These are phyloP conservation scores for Metalampra italica DNA, from an alignment of 2,888 invertebrate genomes.

Conservation along the genomic window DNA sequence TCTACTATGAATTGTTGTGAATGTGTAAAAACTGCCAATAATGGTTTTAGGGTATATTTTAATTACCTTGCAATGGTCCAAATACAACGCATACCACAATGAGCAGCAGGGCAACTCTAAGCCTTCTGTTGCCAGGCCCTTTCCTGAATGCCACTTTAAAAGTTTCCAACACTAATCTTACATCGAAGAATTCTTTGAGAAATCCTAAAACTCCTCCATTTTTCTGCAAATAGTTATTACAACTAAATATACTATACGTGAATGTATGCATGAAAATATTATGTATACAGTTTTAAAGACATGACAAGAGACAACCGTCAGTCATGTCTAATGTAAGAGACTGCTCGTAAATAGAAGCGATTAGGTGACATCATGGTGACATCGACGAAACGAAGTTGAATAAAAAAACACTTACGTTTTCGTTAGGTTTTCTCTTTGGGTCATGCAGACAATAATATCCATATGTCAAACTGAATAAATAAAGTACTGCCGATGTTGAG, in stretches of 20 bases:
- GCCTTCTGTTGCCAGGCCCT: conserved; percentile 83
- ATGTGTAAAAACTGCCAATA: too few species aligned
- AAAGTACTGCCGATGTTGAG: conserved; percentile 84
- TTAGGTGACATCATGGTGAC: too few species aligned
- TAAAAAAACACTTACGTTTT: background rate
- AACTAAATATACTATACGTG: too few species aligned
- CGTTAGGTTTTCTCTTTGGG: conserved; percentile 50
- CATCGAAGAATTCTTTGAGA: conserved; percentile 85
- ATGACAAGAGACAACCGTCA: too few species aligned
- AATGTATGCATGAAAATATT: too few species aligned
- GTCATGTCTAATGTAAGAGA: too few species aligned
- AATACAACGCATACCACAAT: conserved; percentile 90
- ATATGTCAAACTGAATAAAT: conserved; percentile 85
- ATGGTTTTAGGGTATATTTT: too few species aligned
- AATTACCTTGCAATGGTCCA: conserved; percentile 89
- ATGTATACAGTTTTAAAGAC: too few species aligned
- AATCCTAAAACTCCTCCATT: conserved; percentile 34
- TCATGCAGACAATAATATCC: conserved; percentile 85
- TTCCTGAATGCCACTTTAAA: conserved; percentile 87
- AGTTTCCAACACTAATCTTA: conserved; percentile 85
- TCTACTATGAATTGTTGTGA: too few species aligned
- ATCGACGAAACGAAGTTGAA: too few species aligned
- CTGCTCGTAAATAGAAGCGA: too few species aligned
- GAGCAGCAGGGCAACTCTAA: conserved; percentile 85
- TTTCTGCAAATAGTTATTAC: conserved; percentile 33